Percentiles rank a stretch among this genome's conserved stretches.
phyloP scores from a whole-genome alignment of 1,140 invertebrate genomes.

The Euura lappo region DNA sequence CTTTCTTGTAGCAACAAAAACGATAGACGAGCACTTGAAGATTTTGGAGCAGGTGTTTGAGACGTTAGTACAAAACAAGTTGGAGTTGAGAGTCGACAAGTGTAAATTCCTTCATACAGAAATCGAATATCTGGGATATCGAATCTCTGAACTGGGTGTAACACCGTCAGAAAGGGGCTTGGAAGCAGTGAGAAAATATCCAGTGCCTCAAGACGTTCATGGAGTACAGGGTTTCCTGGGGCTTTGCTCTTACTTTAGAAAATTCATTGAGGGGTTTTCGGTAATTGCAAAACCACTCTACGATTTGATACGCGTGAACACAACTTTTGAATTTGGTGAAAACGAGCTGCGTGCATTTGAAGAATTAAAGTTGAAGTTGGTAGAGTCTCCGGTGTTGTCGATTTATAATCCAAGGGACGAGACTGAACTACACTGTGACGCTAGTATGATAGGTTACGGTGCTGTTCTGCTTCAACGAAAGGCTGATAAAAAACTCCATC shows the following conservation, averaged over 20 bases:
- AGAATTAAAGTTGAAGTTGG: constrained; percentile 18
- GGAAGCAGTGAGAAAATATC: constrained; percentile 14
- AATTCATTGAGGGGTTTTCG: constrained; percentile 31
- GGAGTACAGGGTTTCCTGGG: constrained; percentile 33
- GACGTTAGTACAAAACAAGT: constrained; percentile 20
- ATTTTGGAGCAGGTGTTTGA: constrained; percentile 27
- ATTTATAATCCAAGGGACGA: constrained; percentile 21
- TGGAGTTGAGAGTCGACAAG: constrained; percentile 31
- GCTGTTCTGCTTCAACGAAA: constrained; percentile 31
- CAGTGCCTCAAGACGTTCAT: constrained; percentile 21
- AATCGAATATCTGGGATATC: constrained; percentile 33
- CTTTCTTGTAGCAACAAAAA: constrained; percentile 26
- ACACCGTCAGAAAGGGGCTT: neutral
- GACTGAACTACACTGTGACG: constrained; percentile 39
- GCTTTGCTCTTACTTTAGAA: constrained; percentile 29
- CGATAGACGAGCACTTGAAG: constrained; percentile 20
- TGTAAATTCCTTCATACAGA: constrained; percentile 24
- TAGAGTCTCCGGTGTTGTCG: constrained; percentile 16
- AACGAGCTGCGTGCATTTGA: constrained; percentile 13
- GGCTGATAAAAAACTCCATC: constrained; percentile 35
- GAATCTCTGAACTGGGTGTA: constrained; percentile 7
- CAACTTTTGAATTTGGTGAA: constrained; percentile 23
- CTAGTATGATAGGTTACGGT: constrained; percentile 31
- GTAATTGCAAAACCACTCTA: constrained; percentile 33
- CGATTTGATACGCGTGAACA: constrained; percentile 23